These are phyloP conservation scores for Drosophila flavopinicola DNA, from an alignment of 2,888 invertebrate species.

Conservation along the genomic window DNA sequence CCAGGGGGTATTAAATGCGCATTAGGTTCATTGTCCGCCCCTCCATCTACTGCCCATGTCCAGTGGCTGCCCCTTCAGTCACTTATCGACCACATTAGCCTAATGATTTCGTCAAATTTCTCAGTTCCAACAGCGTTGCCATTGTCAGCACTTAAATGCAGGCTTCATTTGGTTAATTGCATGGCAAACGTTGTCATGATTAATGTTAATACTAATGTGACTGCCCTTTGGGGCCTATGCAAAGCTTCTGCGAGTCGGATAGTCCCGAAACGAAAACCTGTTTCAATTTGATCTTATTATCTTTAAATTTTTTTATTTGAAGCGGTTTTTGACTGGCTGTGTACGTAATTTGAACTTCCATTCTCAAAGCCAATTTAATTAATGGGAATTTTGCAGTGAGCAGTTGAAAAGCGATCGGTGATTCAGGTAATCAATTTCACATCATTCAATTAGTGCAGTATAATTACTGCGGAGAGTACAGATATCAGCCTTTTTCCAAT, in stretches of 20 bases:
- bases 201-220: slow-evolving; percentile 61
- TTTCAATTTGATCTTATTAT: slow-evolving; percentile 33
- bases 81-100: slow-evolving; percentile 73
- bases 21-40: slow-evolving; percentile 41
- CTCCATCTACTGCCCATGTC: slow-evolving; percentile 4
- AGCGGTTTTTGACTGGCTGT: background rate
- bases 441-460: slow-evolving; percentile 32
- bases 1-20: slow-evolving; percentile 63
- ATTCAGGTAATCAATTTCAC: slow-evolving; percentile 47
- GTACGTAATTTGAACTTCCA: slow-evolving; percentile 13
- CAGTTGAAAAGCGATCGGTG: slow-evolving; percentile 42
- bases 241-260: slow-evolving; percentile 14
- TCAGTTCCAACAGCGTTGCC: slow-evolving; percentile 35
- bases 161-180: slow-evolving; percentile 77
- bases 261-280: slow-evolving; percentile 45
- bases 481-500: background rate
- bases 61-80: slow-evolving; percentile 31
- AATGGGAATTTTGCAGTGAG: slow-evolving; percentile 46
- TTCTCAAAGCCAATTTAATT: slow-evolving; percentile 35
- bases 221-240: slow-evolving; percentile 53
- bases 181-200: slow-evolving; percentile 73
- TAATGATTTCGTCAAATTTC: slow-evolving; percentile 70
- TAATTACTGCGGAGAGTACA: slow-evolving; percentile 5
- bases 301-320: background rate
- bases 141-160: slow-evolving; percentile 76